Base-by-base conservation (phyloP, 2,113 vertebrate species). In the Canis aureus region DNA sequence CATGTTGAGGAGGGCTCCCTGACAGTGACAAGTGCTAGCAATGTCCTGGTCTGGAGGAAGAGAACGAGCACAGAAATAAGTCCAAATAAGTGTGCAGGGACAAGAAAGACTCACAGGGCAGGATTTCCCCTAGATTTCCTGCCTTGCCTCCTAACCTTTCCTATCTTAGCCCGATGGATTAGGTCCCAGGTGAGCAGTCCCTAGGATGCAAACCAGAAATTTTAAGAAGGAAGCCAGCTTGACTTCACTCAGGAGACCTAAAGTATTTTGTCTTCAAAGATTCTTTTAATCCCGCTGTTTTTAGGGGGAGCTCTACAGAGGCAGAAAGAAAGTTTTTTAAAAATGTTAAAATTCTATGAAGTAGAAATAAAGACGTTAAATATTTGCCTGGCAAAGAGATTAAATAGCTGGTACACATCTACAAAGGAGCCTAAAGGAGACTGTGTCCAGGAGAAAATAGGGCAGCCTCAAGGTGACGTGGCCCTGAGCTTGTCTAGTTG, bases 281-380 rank as follows among this genome's bases (percentile, higher is more conserved):
- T 86, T 86, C 78, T 94, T 95, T 92, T 85, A 92, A 92, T 78
- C 84, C 84, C 64, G 12, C 69, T 94, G 64, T 92, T 96, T 93
- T 97, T 76, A 84, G 23, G 57, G 51, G 76, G 55, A 95, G 76
- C 73, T 85, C 76, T 82, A 17, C 51, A 79, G 95, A 86, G 23
- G 19, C 55, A 38, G 19, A 86, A 92, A 84, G 79, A 84, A 95
- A 85, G 38, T 10, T 55, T 15, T 16, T 43, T 43, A 43, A 66
- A 69, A 71, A 67, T 10, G 7, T 89, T 94, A 66, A 74, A 87
- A 76, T 81, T 57, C 96, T 97, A 5, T 49, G 43, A 95, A 57
- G 67, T 71, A 20, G 35, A 96, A 93, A 91, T 97, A 90, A 94
- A 95, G 92, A 92, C 49, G 60, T 94, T 93, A 91, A 84, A 64